Base-by-base conservation (phyloP, 2,888 invertebrate species). In the Maniola hyperantus region DNA sequence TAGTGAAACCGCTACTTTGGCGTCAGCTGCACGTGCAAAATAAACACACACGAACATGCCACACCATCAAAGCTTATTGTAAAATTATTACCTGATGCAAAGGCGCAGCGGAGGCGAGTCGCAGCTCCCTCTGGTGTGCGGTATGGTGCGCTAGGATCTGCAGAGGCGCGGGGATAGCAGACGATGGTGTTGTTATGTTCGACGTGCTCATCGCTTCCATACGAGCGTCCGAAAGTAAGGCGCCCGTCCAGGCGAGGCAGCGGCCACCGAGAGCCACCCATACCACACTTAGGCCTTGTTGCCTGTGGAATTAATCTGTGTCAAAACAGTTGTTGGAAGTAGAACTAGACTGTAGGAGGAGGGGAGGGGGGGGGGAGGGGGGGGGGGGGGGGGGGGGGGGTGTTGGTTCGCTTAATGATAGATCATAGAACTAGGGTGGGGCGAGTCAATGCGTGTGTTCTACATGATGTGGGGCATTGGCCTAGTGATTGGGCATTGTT, bases 191-290 rank as follows among this genome's bases (percentile, higher is more conserved):
- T 6, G 67, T 20, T 0, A 67, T 73, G 46, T 73, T 76, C 2
- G 68, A 39, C 71, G 83, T 79, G 72, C 85, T 92, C 61, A 93
- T 88, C 42, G 94, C 93, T 85, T 97, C 97, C 48, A 96, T 92
- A 60, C 96, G 95, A 42, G 97, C 94, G 87, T 97, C 97, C 54
- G 96, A 94, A 66, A 97, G 93, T 71, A 97, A 85, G 36, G 95
- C 94, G 42, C 95, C 94, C 82, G 96, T 91, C 81, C 98, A 93
- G 36, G 95, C 94, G n/a, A 98, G 93, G 68, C 97, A 96, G 72
- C 97, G 96, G 33, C 96, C 96, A 13, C 98, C 97, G 63, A 98
- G 93, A 0, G 98, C 98, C 20, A 98, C 98, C 78, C 97, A 97
- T 11, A 98, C 93, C 2, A 97, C 97, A 63, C 97, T 97, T 73